Evolutionary conservation across 2,888 invertebrate species (phyloP), one percentile per base, ranked within the genome.

Genomic region (Diarsia rubi): DNA sequence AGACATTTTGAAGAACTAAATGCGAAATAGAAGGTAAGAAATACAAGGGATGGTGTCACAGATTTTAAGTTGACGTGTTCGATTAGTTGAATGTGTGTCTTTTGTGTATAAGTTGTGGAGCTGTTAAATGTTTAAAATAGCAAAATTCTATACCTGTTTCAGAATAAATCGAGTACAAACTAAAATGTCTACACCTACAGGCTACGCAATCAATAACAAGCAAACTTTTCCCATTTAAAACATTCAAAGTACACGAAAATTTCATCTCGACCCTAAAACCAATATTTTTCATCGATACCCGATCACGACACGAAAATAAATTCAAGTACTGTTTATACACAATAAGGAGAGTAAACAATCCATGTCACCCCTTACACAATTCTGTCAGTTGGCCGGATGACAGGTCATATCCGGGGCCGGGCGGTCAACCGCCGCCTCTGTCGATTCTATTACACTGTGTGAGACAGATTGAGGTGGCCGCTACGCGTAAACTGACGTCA

Each of bases 381-480:
- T 90, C 91, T 91, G 93, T 93, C 94, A 92, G 92, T 91, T 89
- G 88, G 83, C 90, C 92, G 93, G 92, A 91, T 94, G 95, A 95
- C 95, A 94, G 95, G 93, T 93, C 93, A 94, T 94, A 94, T 94
- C 95, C 93, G 94, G 93, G 88, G 89, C 86, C 89, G 89, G 86
- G 86, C 92, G 93, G 93, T 92, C 93, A 91, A 91, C 91, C 92
- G 87, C 89, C 83, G 92, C 90, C 89, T 92, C 91, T 91, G 93
- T 94, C 94, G 93, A 94, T 95, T 95, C 95, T 94, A 95, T 94
- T 94, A 95, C 93, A 89, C 92, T 93, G 94, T 90, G 81, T 86
- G 79, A 84, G 94, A 93, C 94, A 94, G 92, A 94, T 95, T 94
- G 93, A 92, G 93, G 92, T 90, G 91, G 86, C 87, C 90, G 83